Conservation (phyloP, 2,888 invertebrate genomes). For the Lithodes maja region DNA sequence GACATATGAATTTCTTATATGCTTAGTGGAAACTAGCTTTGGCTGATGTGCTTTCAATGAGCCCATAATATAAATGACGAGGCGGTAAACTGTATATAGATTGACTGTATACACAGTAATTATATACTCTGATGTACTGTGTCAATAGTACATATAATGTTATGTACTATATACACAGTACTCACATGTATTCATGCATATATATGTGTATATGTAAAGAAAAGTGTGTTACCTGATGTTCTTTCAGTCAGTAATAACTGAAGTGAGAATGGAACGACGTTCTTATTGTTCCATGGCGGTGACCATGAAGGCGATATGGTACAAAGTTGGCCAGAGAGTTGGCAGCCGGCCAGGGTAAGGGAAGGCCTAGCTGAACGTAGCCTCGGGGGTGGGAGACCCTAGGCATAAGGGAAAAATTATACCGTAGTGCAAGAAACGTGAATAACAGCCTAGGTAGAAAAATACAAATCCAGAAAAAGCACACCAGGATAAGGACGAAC, state of each 20-base stretch:
- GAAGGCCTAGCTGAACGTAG: conserved; percentile 21
- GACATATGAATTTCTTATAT: conserved; percentile 66
- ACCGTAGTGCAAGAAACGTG: neutral
- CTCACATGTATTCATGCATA: neutral
- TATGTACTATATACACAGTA: conserved; percentile 11
- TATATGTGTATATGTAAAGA: conserved; percentile 30
- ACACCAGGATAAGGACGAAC: too few relatives aligned
- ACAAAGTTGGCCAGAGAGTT: conserved; percentile 62
- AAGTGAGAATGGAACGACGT: conserved; percentile 12
- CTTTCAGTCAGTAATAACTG: conserved; percentile 38
- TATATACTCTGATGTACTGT: neutral
- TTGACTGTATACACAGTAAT: conserved; percentile 6
- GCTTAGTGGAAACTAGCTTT: conserved; percentile 58
- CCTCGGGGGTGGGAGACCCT: neutral
- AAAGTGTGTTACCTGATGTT: conserved; percentile 48
- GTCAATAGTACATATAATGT: neutral
- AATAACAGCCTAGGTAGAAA: too few relatives aligned
- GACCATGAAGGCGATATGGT: conserved; percentile 13
- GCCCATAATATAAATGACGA: conserved; percentile 41
- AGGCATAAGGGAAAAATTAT: neutral
- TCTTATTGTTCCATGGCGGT: neutral
- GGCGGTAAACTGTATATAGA: conserved; percentile 20
- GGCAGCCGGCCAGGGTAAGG: conserved; percentile 52
- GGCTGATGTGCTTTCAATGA: conserved; percentile 63
- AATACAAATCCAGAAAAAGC: too few relatives aligned